Conservation (phyloP, 2,113 vertebrate genomes). For the Phalacrocorax carbo region DNA sequence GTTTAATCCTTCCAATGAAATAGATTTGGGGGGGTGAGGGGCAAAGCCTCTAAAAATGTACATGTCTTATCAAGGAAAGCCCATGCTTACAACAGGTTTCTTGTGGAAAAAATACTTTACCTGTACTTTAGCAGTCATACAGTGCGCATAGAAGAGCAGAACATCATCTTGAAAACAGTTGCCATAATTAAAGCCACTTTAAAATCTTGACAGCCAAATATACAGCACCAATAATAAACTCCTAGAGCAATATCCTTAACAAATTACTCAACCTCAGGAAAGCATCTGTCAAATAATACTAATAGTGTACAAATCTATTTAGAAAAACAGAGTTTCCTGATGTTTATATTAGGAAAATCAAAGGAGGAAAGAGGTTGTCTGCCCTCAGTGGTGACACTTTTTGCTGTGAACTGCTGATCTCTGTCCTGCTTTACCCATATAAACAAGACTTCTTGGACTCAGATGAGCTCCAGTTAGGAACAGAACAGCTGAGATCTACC, state of each 20-base stretch:
- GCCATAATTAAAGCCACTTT: not conserved
- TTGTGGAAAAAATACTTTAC: not conserved
- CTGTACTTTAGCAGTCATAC: not conserved
- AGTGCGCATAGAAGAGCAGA: not conserved
- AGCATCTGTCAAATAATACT: not conserved
- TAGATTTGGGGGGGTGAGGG: not conserved
- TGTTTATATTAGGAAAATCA: not conserved
- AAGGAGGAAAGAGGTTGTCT: not conserved
- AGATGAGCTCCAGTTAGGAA: not conserved
- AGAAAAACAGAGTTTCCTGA: not conserved
- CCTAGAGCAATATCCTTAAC: not conserved
- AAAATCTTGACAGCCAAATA: not conserved
- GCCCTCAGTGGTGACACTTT: not conserved
- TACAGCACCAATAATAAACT: not conserved
- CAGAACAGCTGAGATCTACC: not conserved
- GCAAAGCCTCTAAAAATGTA: conserved; percentile 46
- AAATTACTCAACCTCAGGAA: not conserved
- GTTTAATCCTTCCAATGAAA: conserved; percentile 64
- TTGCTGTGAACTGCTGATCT: not conserved
- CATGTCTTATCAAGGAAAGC: conserved; percentile 3
- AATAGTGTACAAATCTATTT: not conserved
- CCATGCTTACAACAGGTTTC: not conserved
- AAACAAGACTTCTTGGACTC: not conserved
- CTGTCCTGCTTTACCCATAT: not conserved
- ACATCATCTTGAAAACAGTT: not conserved